Conservation (phyloP, 2,797 vertebrate species). For the Stomatorhinus walkeri region DNA sequence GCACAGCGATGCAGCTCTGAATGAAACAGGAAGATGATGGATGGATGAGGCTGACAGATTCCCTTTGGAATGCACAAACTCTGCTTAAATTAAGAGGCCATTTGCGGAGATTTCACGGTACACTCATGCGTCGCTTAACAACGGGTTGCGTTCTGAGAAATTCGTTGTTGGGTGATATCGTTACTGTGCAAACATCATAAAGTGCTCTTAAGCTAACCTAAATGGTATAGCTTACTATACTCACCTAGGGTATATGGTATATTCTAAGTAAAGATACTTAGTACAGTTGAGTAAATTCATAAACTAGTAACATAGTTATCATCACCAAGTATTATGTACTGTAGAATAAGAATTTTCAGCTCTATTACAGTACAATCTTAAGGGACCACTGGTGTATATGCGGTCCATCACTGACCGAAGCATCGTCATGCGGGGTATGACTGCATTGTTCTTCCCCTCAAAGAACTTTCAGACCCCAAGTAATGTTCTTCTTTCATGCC, state of each 20-base stretch:
- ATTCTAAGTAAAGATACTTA: neutral
- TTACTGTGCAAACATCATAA: neutral
- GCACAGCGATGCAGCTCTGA: slow-evolving; percentile 85
- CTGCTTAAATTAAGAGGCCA: neutral
- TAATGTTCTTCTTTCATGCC: neutral
- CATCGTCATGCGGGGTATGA: neutral
- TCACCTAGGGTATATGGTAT: neutral
- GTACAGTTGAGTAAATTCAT: neutral
- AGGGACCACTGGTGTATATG: neutral
- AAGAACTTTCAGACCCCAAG: neutral
- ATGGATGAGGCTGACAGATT: neutral
- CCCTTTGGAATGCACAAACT: neutral
- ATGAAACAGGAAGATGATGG: neutral
- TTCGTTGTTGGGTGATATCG: neutral
- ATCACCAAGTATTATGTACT: neutral
- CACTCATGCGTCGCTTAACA: neutral
- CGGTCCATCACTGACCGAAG: neutral
- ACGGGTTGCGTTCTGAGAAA: neutral
- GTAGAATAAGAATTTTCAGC: neutral
- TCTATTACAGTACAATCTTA: neutral
- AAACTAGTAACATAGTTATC: neutral
- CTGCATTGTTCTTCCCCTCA: neutral
- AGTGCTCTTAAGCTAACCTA: neutral
- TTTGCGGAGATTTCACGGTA: neutral
- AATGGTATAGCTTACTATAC: neutral